Evolutionary conservation across 2,113 vertebrate species (phyloP).

Genomic region (Antechinus stuartii): DNA sequence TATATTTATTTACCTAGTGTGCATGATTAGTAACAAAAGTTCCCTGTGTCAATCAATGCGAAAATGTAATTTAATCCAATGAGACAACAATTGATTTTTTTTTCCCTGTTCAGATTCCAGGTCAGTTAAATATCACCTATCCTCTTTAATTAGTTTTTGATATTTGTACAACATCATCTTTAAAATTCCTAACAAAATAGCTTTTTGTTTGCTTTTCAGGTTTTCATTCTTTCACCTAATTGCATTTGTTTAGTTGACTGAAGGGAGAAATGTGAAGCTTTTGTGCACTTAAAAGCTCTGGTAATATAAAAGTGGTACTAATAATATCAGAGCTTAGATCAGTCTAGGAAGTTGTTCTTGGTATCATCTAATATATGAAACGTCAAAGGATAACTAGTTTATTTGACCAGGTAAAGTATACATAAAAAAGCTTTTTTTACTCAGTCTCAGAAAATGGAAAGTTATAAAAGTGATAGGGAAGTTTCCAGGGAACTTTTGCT

Average conservation of each 20-base stretch:
- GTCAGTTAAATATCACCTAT: constrained; percentile 82
- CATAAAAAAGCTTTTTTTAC: constrained; percentile 2
- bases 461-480: neutral
- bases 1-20: constrained; percentile 73
- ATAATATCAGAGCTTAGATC: constrained; percentile 7
- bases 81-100: constrained; percentile 82
- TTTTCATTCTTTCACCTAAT: constrained; percentile 67
- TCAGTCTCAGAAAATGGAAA: neutral
- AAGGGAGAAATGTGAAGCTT: constrained; percentile 1
- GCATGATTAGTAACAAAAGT: constrained; percentile 72
- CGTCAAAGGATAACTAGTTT: neutral
- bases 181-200: constrained; percentile 74
- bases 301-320: constrained; percentile 1
- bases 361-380: neutral
- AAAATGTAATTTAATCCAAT: constrained; percentile 84
- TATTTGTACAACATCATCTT: constrained; percentile 82
- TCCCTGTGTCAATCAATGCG: constrained; percentile 81
- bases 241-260: constrained; percentile 40
- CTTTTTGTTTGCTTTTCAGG: constrained; percentile 70
- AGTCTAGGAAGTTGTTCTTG: neutral
- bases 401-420: constrained; percentile 13
- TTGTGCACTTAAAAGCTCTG: neutral
- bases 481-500: neutral
- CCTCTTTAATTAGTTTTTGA: constrained; percentile 84
- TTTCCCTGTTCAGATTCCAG: constrained; percentile 67